Conservation (phyloP, 2,888 invertebrate species). For the Drosophila basisetae region DNA sequence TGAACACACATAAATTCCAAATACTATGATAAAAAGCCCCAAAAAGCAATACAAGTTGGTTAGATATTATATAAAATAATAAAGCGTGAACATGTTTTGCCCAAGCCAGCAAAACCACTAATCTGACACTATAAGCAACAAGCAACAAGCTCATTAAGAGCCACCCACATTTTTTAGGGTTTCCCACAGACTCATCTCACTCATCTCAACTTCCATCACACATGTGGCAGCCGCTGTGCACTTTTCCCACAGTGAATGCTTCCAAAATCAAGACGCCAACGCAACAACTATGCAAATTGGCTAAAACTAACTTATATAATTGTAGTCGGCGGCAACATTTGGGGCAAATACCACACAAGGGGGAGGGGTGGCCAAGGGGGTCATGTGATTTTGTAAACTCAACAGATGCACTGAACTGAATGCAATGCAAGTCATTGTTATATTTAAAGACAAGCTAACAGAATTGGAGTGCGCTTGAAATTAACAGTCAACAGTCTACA, state of each 20-base stretch:
- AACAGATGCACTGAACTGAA: neutral
- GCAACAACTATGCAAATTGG: slow-evolving; percentile 77
- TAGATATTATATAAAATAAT: neutral
- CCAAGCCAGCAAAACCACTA: slow-evolving; percentile 16
- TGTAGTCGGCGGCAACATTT: slow-evolving; percentile 44
- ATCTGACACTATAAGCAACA: slow-evolving; percentile 26
- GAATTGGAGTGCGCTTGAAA: neutral
- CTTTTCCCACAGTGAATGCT: slow-evolving; percentile 72
- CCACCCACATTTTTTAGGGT: slow-evolving; percentile 73
- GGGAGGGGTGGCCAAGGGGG: neutral
- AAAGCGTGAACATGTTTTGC: slow-evolving; percentile 17
- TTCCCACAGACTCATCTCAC: slow-evolving; percentile 72
- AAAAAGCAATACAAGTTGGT: neutral
- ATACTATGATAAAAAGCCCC: too few species aligned
- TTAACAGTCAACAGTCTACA: neutral
- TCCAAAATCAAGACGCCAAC: slow-evolving; percentile 68
- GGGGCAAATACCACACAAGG: slow-evolving; percentile 15
- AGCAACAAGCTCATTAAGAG: slow-evolving; percentile 72
- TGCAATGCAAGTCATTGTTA: neutral
- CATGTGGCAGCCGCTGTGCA: slow-evolving; percentile 50
- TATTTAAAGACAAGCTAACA: neutral
- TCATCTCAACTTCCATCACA: slow-evolving; percentile 27
- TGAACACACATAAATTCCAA: neutral
- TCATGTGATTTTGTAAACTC: slow-evolving; percentile 20
- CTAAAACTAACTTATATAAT: slow-evolving; percentile 60